Percentiles rank a stretch among this genome's conserved stretches.
Conservation (phyloP, 1,140 invertebrate genomes). For the Calephelis nemesis region DNA sequence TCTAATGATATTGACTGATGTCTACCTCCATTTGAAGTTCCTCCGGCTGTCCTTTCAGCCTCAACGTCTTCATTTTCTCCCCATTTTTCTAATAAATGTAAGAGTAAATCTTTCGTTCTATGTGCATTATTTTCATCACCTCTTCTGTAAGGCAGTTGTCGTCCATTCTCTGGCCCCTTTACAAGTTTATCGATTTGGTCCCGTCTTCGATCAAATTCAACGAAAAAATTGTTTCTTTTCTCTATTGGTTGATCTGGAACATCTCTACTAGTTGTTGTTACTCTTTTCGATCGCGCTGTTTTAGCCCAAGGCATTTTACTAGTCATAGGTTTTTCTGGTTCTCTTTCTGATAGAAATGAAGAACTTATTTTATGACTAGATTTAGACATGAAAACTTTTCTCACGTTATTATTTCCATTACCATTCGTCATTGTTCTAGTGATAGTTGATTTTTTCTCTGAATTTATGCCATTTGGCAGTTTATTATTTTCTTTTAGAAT, state of each 20-base stretch:
- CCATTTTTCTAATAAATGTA: slow-evolving; percentile 87
- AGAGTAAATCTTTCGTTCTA: slow-evolving; percentile 85
- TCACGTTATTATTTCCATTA: slow-evolving; percentile 55
- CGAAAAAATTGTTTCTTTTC: slow-evolving; percentile 79
- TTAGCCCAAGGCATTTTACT: slow-evolving; percentile 79
- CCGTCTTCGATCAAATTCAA: slow-evolving; percentile 74
- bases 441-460: slow-evolving; percentile 49
- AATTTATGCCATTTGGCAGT: slow-evolving; percentile 61
- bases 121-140: slow-evolving; percentile 79
- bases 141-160: slow-evolving; percentile 69
- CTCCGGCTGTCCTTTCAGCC: slow-evolving; percentile 64
- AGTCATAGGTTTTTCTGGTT: slow-evolving; percentile 61
- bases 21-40: slow-evolving; percentile 67
- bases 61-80: slow-evolving; percentile 79
- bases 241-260: slow-evolving; percentile 82
- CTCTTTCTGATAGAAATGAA: slow-evolving; percentile 58
- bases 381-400: slow-evolving; percentile 60
- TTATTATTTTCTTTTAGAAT: slow-evolving; percentile 52
- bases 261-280: slow-evolving; percentile 82
- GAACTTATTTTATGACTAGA: slow-evolving; percentile 61
- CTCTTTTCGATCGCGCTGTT: slow-evolving; percentile 78
- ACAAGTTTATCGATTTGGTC: slow-evolving; percentile 73
- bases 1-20: slow-evolving; percentile 81
- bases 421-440: slow-evolving; percentile 60
- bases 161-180: slow-evolving; percentile 57